Base-by-base conservation (phyloP, 2,113 vertebrate genomes). In the Charina bottae region DNA sequence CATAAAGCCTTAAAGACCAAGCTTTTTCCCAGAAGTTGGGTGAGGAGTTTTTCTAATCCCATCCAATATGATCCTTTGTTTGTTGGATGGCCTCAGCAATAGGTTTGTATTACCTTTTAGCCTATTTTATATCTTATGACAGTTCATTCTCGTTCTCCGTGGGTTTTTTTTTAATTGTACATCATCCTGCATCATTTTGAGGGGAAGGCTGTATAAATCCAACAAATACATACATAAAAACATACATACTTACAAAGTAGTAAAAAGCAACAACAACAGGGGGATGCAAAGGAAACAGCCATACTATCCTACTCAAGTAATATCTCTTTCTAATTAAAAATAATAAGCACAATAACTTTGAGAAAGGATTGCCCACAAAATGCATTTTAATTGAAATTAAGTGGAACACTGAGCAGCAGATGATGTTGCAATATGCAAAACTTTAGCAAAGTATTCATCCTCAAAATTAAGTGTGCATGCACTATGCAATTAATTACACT, bases 291-390 rank as follows among this genome's bases (percentile, higher is more conserved):
- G 19, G 26, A 54, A 78, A 54, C 83, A 55, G 28, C 10, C 85
- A 3, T 13, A 1, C 19, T 93, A 0, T 60, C 94, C 54, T 94
- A 26, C 93, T 96, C 53, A 90, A 87, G 17, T 93, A 93, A 92
- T 90, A 21, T 89, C 94, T 95, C 96, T 90, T 94, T 90, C 90
- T 96, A 95, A 97, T 97, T 96, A 97, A 96, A 97, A 96, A 94
- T 94, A 96, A 95, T 92, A 95, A 42, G 93, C 87, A 93, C 93
- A 89, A 91, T 95, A 96, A 89, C 92, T 95, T 78, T 90, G 95
- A 93, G n/a, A 86, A 88, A 88, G 21, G 12, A 93, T 42, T 89
- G 90, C 90, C 87, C 49, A 72, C 86, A 94, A 92, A 94, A 60
- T 68, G 54, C 88, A 84, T 92, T 94, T 87, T 96, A 96, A 95